Evolutionary conservation across 2,113 vertebrate species (phyloP), one percentile per base, ranked within the genome.

Genomic region (Microtus pennsylvanicus): DNA sequence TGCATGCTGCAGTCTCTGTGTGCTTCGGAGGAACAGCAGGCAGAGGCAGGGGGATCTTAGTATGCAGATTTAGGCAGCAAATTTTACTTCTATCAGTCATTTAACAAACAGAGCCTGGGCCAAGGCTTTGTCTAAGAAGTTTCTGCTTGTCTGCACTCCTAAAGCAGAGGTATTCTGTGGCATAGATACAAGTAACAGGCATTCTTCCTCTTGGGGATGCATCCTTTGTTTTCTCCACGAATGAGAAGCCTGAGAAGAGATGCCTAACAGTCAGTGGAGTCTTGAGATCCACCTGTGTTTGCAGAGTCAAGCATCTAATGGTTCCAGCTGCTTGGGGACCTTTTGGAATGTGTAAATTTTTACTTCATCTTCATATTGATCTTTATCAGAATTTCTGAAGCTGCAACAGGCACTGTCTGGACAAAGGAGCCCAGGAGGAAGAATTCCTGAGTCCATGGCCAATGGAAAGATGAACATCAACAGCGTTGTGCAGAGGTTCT

Each of bases 71-170:
- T 77, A 52, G 89, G 75, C 72, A 88, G 52, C 58, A 14, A 42
- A 87, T 89, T 82, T 82, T 45, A 52, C 94, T 82, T 92, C 28
- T 63, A 50, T 74, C 72, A 89, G 80, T 61, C 50, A 16, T 63
- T 86, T 82, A 86, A 75, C 26, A 61, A 86, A 33, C 30, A 21
- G 0, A 4, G 61, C 30, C 67, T 55, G 16, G 55, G 17, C 67
- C 13, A 24, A 33, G 26, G 38, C 38, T 30, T 55, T 65, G 69
- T 78, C 90, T 93, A 47, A 16, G 77, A 63, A n/a, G 26, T 93
- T 55, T 45, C 2, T 58, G 67, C 74, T 90, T 65, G 67, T 69
- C 22, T 67, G 74, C 12, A 10, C 61, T 91, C 33, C 55, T 38
- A 55, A 47, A 92, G n/a, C 86, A 17, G 80, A 93, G 72, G n/a